Conservation (phyloP, 2,888 invertebrate genomes). For the Gymnosoma rotundatum region DNA sequence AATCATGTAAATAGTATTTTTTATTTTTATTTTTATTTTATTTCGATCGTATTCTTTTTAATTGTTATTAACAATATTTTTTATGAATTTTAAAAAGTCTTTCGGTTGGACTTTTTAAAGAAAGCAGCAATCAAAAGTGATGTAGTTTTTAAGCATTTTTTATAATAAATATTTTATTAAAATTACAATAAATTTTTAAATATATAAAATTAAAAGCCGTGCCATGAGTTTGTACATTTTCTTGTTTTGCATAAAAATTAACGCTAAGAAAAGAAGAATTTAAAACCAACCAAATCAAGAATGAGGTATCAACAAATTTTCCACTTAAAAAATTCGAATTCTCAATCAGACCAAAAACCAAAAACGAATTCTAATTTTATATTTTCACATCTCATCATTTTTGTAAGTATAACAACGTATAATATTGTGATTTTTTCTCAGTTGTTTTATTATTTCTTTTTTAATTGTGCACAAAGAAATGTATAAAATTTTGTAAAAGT, state of each 20-base stretch:
- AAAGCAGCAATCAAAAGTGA: conserved; percentile 80
- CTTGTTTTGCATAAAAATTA: conserved; percentile 12
- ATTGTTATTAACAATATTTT: conserved; percentile 43
- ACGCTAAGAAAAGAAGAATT: conserved; percentile 31
- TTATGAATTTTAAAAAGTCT: conserved; percentile 66
- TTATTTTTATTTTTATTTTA: conserved; percentile 46
- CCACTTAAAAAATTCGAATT: conserved; percentile 40
- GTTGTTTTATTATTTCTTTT: background rate
- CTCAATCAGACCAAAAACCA: conserved; percentile 38
- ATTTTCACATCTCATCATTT: conserved; percentile 2
- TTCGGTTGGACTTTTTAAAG: conserved; percentile 72
- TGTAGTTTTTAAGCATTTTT: conserved; percentile 79
- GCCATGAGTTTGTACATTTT: conserved; percentile 65
- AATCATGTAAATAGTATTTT: conserved; percentile 63
- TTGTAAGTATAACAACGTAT: background rate
- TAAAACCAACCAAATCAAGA: conserved; percentile 29
- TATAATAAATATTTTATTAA: conserved; percentile 68
- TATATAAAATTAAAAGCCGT: conserved; percentile 64
- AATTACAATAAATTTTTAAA: conserved; percentile 72
- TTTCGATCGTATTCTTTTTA: conserved; percentile 27
- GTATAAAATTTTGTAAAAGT: conserved; percentile 61
- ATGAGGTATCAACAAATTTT: conserved; percentile 7
- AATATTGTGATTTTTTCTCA: background rate
- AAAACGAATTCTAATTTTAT: conserved; percentile 52
- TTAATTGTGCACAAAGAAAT: conserved; percentile 35